Evolutionary conservation across 2,888 invertebrate genomes (phyloP).

Genomic region (Zaprionus bogoriensis): DNA sequence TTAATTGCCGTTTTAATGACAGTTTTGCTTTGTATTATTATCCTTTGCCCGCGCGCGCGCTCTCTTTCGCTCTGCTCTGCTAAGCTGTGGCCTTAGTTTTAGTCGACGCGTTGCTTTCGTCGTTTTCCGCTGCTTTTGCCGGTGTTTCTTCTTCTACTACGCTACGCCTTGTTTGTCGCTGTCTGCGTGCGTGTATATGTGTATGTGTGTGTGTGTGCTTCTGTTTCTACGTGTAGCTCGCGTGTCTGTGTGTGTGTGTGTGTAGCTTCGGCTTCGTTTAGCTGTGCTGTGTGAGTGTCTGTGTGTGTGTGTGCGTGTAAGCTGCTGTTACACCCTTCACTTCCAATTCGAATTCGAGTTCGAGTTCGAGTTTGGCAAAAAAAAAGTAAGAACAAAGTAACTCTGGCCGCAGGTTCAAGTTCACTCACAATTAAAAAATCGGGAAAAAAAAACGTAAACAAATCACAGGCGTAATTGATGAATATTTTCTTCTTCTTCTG

Average conservation of each 20-base stretch:
- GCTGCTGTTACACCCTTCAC: constrained; percentile 62
- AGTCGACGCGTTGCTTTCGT: constrained; percentile 17
- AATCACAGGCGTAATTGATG: constrained; percentile 55
- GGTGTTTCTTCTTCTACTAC: constrained; percentile 59
- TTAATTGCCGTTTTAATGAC: constrained; percentile 37
- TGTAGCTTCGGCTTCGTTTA: neutral
- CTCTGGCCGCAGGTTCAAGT: constrained; percentile 34
- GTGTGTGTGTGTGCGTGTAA: constrained; percentile 28
- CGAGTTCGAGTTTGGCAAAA: constrained; percentile 31
- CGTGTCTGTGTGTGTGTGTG: constrained; percentile 2
- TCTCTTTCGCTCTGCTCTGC: constrained; percentile 3
- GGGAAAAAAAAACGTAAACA: constrained; percentile 68
- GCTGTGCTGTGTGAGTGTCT: neutral
- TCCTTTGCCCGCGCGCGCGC: constrained; percentile 31
- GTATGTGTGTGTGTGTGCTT: constrained; percentile 2
- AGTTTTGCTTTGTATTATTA: constrained; percentile 49
- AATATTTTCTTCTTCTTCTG: too few relatives aligned
- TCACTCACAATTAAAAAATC: constrained; percentile 64
- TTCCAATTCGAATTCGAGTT: constrained; percentile 55
- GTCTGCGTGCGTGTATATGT: constrained; percentile 11
- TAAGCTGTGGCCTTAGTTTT: constrained; percentile 22
- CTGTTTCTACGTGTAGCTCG: too few relatives aligned
- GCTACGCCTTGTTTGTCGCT: constrained; percentile 39
- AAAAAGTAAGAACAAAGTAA: constrained; percentile 22
- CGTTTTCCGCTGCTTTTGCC: constrained; percentile 57